Conservation (phyloP, 2,113 vertebrate species). For the Tympanuchus pallidicinctus region DNA sequence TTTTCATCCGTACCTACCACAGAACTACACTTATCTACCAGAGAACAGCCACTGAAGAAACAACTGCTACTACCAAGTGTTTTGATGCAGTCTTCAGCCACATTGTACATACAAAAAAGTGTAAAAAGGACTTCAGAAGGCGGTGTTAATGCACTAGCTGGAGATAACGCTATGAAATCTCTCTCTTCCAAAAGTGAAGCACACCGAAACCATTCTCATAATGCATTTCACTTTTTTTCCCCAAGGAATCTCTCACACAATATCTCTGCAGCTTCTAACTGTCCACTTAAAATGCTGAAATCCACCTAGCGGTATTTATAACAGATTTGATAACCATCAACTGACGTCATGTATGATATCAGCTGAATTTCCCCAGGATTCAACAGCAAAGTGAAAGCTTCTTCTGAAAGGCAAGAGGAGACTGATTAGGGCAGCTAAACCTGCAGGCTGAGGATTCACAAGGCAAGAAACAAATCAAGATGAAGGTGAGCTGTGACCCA, state of each 20-base stretch:
- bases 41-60: background rate
- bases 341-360: background rate
- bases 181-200: background rate
- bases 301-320: background rate
- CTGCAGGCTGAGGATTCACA: background rate
- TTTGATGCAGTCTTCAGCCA: background rate
- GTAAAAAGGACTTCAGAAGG: background rate
- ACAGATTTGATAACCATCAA: background rate
- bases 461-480: background rate
- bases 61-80: background rate
- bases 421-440: background rate
- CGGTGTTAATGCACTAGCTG: background rate
- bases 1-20: background rate
- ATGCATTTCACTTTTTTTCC: background rate
- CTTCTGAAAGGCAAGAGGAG: background rate
- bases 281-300: background rate
- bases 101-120: background rate
- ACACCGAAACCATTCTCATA: background rate
- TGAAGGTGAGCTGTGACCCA: background rate
- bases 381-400: background rate
- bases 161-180: background rate
- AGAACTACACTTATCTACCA: background rate
- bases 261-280: background rate
- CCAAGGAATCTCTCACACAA: background rate
- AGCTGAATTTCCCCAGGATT: background rate